These are phyloP conservation scores for Chamaetylas fuelleborni DNA, from an alignment of 2,113 vertebrate genomes.

Conservation along the genomic window DNA sequence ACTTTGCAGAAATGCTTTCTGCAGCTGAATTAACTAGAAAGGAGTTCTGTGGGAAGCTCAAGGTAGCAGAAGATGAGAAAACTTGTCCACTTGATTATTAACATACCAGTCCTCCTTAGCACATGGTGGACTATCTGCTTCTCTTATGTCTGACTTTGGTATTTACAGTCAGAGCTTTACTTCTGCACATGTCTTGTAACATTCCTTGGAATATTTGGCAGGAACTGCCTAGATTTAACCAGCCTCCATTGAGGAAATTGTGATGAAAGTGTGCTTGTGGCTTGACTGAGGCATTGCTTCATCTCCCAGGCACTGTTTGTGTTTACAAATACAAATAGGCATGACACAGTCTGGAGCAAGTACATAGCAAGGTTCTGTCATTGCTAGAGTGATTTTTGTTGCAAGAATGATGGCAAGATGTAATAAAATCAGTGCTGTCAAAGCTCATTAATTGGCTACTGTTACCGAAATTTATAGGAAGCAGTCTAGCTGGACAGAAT, in stretches of 20 bases:
- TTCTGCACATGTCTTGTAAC: not conserved
- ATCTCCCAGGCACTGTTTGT: not conserved
- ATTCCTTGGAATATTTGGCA: not conserved
- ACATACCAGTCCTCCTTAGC: not conserved
- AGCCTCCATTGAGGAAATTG: not conserved
- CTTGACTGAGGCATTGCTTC: not conserved
- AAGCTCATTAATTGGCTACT: not conserved
- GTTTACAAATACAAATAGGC: not conserved
- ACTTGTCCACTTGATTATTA: not conserved
- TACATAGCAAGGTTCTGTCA: not conserved
- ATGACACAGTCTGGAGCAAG: not conserved
- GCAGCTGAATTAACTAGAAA: not conserved
- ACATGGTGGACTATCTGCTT: not conserved
- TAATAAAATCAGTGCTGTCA: not conserved
- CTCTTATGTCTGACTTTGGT: accelerated
- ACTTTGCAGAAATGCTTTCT: not conserved
- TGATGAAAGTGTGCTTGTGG: not conserved
- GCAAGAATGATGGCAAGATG: not conserved
- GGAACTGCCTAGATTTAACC: not conserved
- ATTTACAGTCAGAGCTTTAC: not conserved
- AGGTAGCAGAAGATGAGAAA: not conserved
- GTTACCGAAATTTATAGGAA: not conserved
- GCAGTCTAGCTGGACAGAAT: not conserved
- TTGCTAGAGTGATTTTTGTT: not conserved
- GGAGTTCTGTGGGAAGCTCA: not conserved